Conservation (phyloP, 2,797 vertebrate species). For the Mallotus villosus region DNA sequence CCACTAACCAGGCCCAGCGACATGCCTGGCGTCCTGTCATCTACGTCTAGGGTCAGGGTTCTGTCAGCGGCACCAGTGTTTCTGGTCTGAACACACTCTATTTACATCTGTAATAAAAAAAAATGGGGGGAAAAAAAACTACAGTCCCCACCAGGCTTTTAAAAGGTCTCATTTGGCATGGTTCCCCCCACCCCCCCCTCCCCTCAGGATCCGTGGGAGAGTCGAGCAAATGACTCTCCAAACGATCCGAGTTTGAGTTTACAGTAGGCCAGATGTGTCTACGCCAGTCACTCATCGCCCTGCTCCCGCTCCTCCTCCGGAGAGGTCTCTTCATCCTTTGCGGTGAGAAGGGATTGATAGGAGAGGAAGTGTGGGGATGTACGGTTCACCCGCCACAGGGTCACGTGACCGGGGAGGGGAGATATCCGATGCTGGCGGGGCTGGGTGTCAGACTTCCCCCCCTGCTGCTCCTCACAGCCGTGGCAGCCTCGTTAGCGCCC, state of each 20-base stretch:
- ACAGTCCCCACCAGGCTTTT: neutral
- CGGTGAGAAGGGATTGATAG: conserved; percentile 12
- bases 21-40: neutral
- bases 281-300: neutral
- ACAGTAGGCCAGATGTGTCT: neutral
- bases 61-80: neutral
- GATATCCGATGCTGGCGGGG: conserved; percentile 5
- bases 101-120: neutral
- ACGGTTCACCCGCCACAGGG: neutral
- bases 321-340: neutral
- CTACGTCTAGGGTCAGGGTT: neutral
- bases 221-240: too few species aligned
- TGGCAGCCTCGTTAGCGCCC: conserved; percentile 5
- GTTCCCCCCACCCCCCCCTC: neutral
- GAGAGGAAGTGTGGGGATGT: neutral
- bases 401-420: conserved; percentile 2
- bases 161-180: neutral
- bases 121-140: neutral
- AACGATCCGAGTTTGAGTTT: neutral
- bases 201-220: too few species aligned
- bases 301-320: neutral
- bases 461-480: neutral
- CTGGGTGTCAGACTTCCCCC: neutral
- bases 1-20: neutral
- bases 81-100: neutral